Base-by-base conservation (phyloP, 2,797 vertebrate species). In the Anableps anableps region DNA sequence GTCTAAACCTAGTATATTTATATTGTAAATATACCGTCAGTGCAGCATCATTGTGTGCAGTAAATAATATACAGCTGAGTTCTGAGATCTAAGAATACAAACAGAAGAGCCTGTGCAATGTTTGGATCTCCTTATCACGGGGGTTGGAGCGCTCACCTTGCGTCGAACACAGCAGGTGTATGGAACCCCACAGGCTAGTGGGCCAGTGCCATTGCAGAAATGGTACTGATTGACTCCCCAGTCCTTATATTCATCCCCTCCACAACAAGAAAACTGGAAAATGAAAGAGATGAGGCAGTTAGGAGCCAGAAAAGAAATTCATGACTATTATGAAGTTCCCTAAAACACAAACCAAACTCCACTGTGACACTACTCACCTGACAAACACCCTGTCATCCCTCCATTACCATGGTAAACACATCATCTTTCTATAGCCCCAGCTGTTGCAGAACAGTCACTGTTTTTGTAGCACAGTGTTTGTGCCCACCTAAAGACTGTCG, bases 161-260 rank as follows among this genome's bases (percentile, higher is more conserved):
- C 11, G 77, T 3, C 75, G 92, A 74, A 96, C 87, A 50, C 97
- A 98, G 87, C 97, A 98, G 0, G 97, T 97, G 55, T 97, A 97
- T 17, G 97, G 97, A 84, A 98, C 97, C 0, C 97, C 97, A 0
- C 97, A 98, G 0, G 97, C 96, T 71, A 97, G 91, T 0, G 97
- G 95, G 0, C 97, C 96, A 0, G 95, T 97, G 73, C 97, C 86
- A 0, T 98, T 97, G 91, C 97, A 98, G 60, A 96, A 95, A 88
- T 98, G 97, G 89, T 98, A 98, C 86, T 95, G 96, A 83, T 98
- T 98, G 74, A 97, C 97, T 1, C 80, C 91, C 97, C 97, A 98
- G 88, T 98, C 97, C 62, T 93, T 96, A 80, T 96, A 98, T 16
- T 98, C 97, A 0, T 98, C 97, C 0, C 97, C 97, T 0, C 97